Evolutionary conservation across 2,113 vertebrate genomes (phyloP).

Genomic region (Ceyx margarethae): DNA sequence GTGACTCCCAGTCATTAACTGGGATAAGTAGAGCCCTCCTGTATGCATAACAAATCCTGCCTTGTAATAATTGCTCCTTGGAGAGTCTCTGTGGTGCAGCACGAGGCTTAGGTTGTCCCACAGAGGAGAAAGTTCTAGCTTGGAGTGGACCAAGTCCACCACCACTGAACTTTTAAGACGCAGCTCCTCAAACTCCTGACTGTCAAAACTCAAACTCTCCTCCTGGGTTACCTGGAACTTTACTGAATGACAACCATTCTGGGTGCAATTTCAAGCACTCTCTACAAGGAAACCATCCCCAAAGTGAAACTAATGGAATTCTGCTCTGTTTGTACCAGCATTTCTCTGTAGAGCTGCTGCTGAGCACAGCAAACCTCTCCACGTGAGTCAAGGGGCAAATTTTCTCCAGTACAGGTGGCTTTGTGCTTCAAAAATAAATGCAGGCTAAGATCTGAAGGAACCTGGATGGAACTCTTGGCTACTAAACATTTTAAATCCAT

Average conservation of each 20-base stretch:
- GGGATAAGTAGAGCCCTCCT: not conserved
- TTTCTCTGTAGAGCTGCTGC: not conserved
- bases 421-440: not conserved
- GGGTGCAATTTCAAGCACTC: not conserved
- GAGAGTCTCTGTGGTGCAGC: not conserved
- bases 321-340: not conserved
- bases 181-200: not conserved
- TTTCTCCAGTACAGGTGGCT: not conserved
- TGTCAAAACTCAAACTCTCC: not conserved
- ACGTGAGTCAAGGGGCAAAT: not conserved
- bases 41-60: constrained; percentile 48
- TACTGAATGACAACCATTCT: not conserved
- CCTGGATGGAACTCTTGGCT: not conserved
- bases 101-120: not conserved
- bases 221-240: not conserved
- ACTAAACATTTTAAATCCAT: not conserved
- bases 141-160: not conserved
- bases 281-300: not conserved
- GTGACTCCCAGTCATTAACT: constrained; percentile 17
- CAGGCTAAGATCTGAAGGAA: not conserved
- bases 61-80: not conserved
- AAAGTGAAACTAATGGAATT: not conserved
- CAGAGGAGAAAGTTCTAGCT: not conserved
- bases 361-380: not conserved
- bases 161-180: accelerated